Evolutionary conservation across 2,797 vertebrate genomes (phyloP), one percentile per base, ranked within the genome.

Genomic region (Synaphobranchus kaupii): DNA sequence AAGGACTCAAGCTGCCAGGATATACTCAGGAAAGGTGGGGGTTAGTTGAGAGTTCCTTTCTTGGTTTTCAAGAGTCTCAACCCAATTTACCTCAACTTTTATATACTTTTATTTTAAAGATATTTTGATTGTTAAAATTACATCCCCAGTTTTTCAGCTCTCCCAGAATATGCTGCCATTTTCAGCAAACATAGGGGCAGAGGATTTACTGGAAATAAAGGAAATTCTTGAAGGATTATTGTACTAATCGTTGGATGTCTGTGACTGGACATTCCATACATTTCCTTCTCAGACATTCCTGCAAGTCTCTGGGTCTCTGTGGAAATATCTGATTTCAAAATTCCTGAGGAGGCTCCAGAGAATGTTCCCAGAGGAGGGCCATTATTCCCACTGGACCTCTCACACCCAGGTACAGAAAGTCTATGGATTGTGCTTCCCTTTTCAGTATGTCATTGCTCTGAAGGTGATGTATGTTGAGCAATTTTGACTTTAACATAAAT

Each of bases 11-110:
- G 92, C 84, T 92, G 92, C 58, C 88, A 94, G 90, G 90, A 96
- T 12, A 8, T 93, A 89, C 92, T 96, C 63, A 86, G 84, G 88
- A 91, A 89, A 94, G 94, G 97, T 98, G 73, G 94, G 91, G 17
- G 39, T 80, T 88, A n/a, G 39, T 39, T 39, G 39, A 1, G 39
- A 39, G 39, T 39, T 39, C 39, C 3, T 39, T 39, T 39, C 39
- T 2, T 39, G 39, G 39, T 39, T 39, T 39, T 39, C 39, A 39
- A 39, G 39, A 39, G 39, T 39, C 39, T 39, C 39, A 39, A 39
- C 39, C 3, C 39, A 39, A 39, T 39, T 39, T 39, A 39, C 39
- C 9, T 56, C 10, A 56, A 56, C 54, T 15, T 56, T 56, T 10
- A 56, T 10, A 10, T 56, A 10, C 10, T 56, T 56, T 56, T 15